A percentile compares a stretch with the other conserved stretches of the same genome.
phyloP scores from a whole-genome alignment of 2,113 vertebrate genomes.

The Ranitomeya imitator region DNA sequence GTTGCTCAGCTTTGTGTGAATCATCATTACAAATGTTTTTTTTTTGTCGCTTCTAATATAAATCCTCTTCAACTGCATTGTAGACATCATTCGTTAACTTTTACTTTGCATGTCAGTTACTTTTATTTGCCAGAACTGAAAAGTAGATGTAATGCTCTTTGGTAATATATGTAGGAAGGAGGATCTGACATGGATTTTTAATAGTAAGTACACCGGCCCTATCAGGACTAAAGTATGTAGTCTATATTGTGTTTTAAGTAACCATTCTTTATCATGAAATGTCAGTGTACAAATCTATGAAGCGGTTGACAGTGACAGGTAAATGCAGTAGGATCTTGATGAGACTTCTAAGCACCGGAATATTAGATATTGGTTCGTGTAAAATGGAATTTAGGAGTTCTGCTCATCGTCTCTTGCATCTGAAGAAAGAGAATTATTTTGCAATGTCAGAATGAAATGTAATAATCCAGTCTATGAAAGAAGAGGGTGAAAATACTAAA shows the following conservation, averaged over 20 bases:
- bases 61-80: not conserved
- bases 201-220: no score
- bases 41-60: not conserved
- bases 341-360: not conserved
- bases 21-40: not conserved
- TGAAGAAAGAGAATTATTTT: not conserved
- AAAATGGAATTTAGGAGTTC: not conserved
- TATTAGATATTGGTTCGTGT: not conserved
- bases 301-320: not conserved
- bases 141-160: not conserved
- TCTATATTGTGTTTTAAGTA: no score
- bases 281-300: not conserved
- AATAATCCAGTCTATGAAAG: not conserved
- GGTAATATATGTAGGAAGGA: no score
- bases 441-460: not conserved
- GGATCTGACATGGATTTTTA: no score
- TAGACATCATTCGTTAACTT: not conserved
- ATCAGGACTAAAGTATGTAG: no score
- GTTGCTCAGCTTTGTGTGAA: not conserved
- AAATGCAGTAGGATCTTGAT: no score
- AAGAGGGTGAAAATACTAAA: not conserved
- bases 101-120: not conserved
- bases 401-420: slow-evolving; percentile 2
- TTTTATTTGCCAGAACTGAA: not conserved
- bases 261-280: not conserved